phyloP scores from a whole-genome alignment of 1,140 invertebrate genomes.

The Atta texana region DNA sequence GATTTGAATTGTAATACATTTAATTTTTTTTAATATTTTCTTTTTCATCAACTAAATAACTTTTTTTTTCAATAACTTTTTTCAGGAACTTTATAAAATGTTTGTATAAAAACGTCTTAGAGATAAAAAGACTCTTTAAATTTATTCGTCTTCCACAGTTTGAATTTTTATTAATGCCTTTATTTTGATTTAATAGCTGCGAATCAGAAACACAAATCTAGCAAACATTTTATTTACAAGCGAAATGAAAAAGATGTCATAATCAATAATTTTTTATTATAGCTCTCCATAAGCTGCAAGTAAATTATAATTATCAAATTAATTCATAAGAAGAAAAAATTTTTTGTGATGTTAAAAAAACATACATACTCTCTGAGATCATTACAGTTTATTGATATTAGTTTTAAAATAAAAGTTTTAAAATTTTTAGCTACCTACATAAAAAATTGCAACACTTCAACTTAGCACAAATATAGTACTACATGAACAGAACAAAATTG shows the following conservation, averaged over 20 bases:
- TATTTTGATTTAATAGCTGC: background rate
- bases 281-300: background rate
- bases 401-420: background rate
- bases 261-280: background rate
- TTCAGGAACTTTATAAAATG: no score
- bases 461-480: no score
- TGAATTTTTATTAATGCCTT: background rate
- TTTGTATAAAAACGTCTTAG: background rate
- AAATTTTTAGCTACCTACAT: background rate
- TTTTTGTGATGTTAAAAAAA: no score
- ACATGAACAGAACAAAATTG: no score
- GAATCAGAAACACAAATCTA: background rate
- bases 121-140: background rate
- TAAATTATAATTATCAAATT: background rate
- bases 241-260: background rate
- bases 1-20: background rate
- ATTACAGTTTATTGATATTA: no score
- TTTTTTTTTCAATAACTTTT: background rate
- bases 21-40: background rate
- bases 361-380: no score
- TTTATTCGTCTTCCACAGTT: background rate
- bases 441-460: no score
- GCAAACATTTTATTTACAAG: background rate
- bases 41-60: background rate
- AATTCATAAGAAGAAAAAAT: background rate